Conservation (phyloP, 2,888 invertebrate species). For the Perizoma affinitatum region DNA sequence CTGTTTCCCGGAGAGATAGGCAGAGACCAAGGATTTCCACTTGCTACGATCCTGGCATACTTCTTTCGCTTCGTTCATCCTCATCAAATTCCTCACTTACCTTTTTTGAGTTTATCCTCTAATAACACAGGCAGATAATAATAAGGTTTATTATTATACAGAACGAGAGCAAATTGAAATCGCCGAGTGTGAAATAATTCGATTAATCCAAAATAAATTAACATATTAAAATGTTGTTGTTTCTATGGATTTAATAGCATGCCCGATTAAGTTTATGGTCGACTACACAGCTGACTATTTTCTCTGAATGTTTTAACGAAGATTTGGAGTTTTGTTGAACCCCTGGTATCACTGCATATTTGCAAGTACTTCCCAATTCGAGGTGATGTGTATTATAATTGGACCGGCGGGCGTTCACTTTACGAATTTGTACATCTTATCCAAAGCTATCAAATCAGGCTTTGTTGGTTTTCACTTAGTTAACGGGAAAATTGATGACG, state of each 20-base stretch:
- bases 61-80: too few species aligned
- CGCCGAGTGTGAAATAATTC: slow-evolving; percentile 43
- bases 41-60: too few species aligned
- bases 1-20: too few species aligned
- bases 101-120: slow-evolving; percentile 5
- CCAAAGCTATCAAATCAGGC: slow-evolving; percentile 41
- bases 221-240: slow-evolving; percentile 54
- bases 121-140: slow-evolving; percentile 37
- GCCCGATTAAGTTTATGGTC: too few species aligned
- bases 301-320: too few species aligned
- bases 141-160: slow-evolving; percentile 38
- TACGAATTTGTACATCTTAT: slow-evolving; percentile 65
- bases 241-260: slow-evolving; percentile 7
- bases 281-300: too few species aligned
- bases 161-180: slow-evolving; percentile 36
- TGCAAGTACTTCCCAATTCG: slow-evolving; percentile 42
- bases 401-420: slow-evolving; percentile 61
- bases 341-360: slow-evolving; percentile 33
- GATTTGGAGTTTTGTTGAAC: too few species aligned
- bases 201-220: slow-evolving; percentile 50
- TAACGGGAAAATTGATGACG: slow-evolving; percentile 6
- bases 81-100: too few species aligned
- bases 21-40: too few species aligned
- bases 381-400: slow-evolving; percentile 55
- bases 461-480: slow-evolving; percentile 34